Conservation (phyloP, 2,113 vertebrate genomes). For the Chlamydotis undulata region DNA sequence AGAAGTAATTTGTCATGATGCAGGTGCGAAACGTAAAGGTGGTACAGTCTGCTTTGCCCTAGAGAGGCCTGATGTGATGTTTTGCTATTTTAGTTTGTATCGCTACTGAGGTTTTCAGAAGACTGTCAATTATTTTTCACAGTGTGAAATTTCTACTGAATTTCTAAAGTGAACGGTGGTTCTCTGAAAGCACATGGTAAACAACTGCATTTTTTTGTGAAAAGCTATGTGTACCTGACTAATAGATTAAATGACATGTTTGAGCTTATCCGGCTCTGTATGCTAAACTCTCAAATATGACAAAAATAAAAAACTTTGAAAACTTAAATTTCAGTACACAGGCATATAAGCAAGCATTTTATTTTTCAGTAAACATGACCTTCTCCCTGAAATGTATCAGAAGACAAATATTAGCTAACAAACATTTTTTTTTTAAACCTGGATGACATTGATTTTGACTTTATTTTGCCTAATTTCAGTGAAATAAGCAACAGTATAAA, state of each 20-base stretch:
- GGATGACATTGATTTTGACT: background rate
- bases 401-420: background rate
- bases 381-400: background rate
- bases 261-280: background rate
- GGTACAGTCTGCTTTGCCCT: constrained; percentile 7
- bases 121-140: background rate
- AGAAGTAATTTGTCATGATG: background rate
- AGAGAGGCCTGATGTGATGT: background rate
- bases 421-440: background rate
- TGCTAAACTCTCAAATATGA: background rate
- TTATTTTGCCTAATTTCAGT: background rate
- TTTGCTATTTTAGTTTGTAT: background rate
- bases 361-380: background rate
- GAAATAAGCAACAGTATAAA: background rate
- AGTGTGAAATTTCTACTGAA: background rate
- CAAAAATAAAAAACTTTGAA: background rate
- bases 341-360: background rate
- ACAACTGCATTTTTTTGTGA: background rate
- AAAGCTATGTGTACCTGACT: background rate
- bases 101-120: background rate
- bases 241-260: background rate
- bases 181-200: background rate
- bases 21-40: constrained; percentile 18
- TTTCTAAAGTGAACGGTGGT: background rate
- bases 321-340: background rate